Base-by-base conservation (phyloP, 2,888 invertebrate species). In the Lampropteryx suffumata region DNA sequence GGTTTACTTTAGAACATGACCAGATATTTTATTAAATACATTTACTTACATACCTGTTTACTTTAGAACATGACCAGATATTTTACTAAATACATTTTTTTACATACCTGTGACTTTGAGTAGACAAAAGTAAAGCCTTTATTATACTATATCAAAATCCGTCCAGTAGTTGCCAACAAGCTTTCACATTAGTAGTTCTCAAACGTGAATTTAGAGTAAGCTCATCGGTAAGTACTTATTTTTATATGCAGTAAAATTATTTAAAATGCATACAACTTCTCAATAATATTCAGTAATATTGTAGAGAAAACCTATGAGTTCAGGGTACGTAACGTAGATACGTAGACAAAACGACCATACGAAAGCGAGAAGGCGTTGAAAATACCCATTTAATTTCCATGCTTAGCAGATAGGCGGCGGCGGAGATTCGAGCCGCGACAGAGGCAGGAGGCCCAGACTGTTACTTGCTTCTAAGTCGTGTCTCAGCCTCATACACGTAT, bases 211-310 rank as follows among this genome's bases (percentile, higher is more conserved):
- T 12, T 39, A 11, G 4, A 29, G 11, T 35, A 40, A 34, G 40
- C 40, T 47, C 12, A 8, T 39, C 8, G 8, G 26, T 26, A 21
- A 3, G 11, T 29, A 36, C 27, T 35, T 36, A 36, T 45, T 45
- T 39, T 29, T 5, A 29, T 39, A 43, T 39, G 46, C 29, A 43
- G 47, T 47, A 26, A 43, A 47, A 53, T 17, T 53, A 53, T 48
- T 53, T 44, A 44, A 44, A 52, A 47, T 45, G 39, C 9, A 35
- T 13, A 30, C 35, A 32, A 36, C n/a, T 39, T 33, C 33, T 33
- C 43, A 49, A 17, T 17, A 17, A 24, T 24, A 24, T 24, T 24
- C 7, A 17, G 17, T 17, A 17, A 17, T 4, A 17, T 17, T 17
- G 2, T 17, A 17, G 17, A 4, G 17, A 24, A 10, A 32, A 1